These are phyloP conservation scores for Arge pagana DNA, from an alignment of 2,888 invertebrate genomes.

Conservation along the genomic window DNA sequence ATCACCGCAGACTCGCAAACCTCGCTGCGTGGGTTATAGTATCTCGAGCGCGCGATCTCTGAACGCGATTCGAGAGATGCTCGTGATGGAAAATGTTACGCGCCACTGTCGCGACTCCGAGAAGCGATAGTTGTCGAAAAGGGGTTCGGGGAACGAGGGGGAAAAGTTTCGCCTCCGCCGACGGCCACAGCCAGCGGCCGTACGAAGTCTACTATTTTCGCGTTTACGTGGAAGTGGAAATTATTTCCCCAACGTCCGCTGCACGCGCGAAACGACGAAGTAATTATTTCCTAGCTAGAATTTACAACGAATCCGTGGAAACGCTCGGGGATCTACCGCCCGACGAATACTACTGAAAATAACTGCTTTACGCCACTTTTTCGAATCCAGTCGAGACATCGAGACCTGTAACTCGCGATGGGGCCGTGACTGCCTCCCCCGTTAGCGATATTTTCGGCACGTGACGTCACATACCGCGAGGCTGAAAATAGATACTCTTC, in stretches of 20 bases:
- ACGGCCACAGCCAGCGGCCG: no score
- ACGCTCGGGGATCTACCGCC: conserved; percentile 11
- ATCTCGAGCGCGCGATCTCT: no score
- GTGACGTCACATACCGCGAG: conserved; percentile 51
- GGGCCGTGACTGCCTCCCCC: conserved; percentile 41
- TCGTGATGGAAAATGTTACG: no score
- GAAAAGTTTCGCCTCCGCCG: no score
- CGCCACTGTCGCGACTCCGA: no score
- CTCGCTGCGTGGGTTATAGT: no score
- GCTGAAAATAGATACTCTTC: conserved; percentile 52
- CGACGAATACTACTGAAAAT: conserved; percentile 19
- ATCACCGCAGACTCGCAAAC: no score
- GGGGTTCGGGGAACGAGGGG: no score
- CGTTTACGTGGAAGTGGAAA: conserved; percentile 6
- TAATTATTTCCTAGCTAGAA: no score
- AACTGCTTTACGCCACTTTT: conserved; percentile 22
- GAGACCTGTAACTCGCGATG: conserved; percentile 44
- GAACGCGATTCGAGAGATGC: no score
- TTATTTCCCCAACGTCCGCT: conserved; percentile 25
- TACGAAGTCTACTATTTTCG: no score
- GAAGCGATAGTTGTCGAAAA: no score
- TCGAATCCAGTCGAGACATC: conserved; percentile 30
- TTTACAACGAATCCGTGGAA: conserved; percentile 9
- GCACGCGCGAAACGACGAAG: conserved; percentile 7
- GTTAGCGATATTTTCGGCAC: conserved; percentile 52